Conservation (phyloP, 2,113 vertebrate genomes). For the Zapus hudsonius region DNA sequence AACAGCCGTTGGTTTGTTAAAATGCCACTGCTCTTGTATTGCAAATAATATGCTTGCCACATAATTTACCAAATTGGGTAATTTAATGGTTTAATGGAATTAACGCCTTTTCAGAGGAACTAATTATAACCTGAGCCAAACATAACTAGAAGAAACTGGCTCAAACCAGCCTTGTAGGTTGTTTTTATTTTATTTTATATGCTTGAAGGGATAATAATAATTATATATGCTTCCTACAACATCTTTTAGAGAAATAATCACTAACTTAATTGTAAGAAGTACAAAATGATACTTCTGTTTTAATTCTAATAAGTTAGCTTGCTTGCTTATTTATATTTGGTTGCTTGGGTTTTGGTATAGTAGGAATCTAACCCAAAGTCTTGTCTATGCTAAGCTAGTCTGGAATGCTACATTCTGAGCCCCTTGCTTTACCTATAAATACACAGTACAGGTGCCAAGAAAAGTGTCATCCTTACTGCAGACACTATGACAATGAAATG, state of each 20-base stretch:
- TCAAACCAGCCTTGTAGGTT: neutral
- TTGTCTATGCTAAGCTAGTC: neutral
- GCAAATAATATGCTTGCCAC: constrained; percentile 46
- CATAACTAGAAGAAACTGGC: neutral
- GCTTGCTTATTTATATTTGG: too few species aligned
- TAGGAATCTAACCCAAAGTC: neutral
- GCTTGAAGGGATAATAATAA: neutral
- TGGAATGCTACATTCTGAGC: neutral
- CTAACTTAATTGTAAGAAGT: constrained; percentile 24
- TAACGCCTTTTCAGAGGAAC: constrained; percentile 60
- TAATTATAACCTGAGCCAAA: constrained; percentile 57
- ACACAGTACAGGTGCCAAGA: neutral
- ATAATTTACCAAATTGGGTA: constrained; percentile 47
- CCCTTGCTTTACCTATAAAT: constrained; percentile 6
- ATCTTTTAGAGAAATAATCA: neutral
- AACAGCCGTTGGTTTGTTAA: constrained; percentile 41
- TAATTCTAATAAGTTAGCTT: neutral
- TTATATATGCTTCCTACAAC: neutral
- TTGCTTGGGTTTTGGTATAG: neutral
- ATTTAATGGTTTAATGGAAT: constrained; percentile 56
- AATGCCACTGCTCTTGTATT: constrained; percentile 36
- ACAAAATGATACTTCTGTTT: constrained; percentile 9
- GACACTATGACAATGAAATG: neutral
- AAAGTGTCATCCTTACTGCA: neutral
- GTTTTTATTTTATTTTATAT: constrained; percentile 13